A percentile compares a stretch with the other conserved stretches of the same genome.
phyloP scores from a whole-genome alignment of 2,797 vertebrate species.

The Mus minutoides region DNA sequence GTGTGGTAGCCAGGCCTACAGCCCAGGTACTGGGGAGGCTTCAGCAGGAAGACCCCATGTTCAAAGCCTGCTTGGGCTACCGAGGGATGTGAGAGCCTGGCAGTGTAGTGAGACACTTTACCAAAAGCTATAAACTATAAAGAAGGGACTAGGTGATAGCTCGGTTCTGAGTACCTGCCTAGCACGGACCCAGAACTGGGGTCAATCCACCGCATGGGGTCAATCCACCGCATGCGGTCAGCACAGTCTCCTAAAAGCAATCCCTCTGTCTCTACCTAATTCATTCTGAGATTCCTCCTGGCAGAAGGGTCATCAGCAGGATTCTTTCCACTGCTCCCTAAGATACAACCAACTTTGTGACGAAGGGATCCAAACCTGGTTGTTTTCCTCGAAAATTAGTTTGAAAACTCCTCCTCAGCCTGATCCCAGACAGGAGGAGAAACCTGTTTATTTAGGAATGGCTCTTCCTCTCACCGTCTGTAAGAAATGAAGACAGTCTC shows the following conservation, averaged over 20 bases:
- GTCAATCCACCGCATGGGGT: neutral
- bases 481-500: neutral
- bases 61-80: neutral
- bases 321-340: neutral
- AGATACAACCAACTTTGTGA: slow-evolving; percentile 1
- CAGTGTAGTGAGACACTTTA: neutral
- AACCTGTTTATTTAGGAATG: neutral
- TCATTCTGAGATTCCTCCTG: slow-evolving; percentile 10
- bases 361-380: neutral
- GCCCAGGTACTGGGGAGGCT: neutral
- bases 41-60: neutral
- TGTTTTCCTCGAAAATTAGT: neutral
- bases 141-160: neutral
- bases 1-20: neutral
- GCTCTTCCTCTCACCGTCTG: slow-evolving; percentile 1
- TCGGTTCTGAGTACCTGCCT: neutral
- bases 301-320: neutral
- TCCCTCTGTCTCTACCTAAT: neutral
- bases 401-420: slow-evolving; percentile 28
- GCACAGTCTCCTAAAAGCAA: neutral
- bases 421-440: neutral
- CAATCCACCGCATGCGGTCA: neutral
- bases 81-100: neutral
- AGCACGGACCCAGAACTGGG: neutral
- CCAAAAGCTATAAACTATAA: neutral